These are phyloP conservation scores for Aspidapion aeneum DNA, from an alignment of 2,888 invertebrate species.

Conservation along the genomic window DNA sequence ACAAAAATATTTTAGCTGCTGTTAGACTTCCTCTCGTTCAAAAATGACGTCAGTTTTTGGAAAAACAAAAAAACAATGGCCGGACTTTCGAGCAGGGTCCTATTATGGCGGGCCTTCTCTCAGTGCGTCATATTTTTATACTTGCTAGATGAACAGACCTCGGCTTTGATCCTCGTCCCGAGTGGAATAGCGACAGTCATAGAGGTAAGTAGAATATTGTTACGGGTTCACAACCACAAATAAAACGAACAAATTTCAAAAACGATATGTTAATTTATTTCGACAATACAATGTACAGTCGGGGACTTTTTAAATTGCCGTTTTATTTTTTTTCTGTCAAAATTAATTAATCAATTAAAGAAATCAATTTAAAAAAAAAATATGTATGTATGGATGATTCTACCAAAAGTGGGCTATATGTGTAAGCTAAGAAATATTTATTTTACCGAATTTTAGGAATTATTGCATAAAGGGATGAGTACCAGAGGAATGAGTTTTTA, in stretches of 20 bases:
- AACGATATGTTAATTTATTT: too few species aligned
- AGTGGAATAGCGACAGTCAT: constrained; percentile 83
- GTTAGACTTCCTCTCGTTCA: constrained; percentile 96
- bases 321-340: constrained; percentile 9
- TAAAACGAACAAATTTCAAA: constrained; percentile 1
- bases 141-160: constrained; percentile 88
- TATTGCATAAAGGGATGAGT: too few species aligned
- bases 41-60: constrained; percentile 98
- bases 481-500: too few species aligned
- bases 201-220: constrained; percentile 59
- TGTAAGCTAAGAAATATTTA: too few species aligned
- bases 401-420: too few species aligned
- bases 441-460: too few species aligned
- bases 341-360: not conserved
- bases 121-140: constrained; percentile 90
- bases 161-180: constrained; percentile 83
- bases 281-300: too few species aligned
- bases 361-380: too few species aligned
- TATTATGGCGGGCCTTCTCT: constrained; percentile 93
- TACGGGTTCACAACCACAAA: not conserved
- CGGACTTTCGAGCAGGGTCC: constrained; percentile 83
- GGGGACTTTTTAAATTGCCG: too few species aligned
- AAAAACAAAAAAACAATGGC: constrained; percentile 78
- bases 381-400: too few species aligned
- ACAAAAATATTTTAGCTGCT: constrained; percentile 85